Conservation (phyloP, 2,113 vertebrate genomes). For the Calonectris borealis region DNA sequence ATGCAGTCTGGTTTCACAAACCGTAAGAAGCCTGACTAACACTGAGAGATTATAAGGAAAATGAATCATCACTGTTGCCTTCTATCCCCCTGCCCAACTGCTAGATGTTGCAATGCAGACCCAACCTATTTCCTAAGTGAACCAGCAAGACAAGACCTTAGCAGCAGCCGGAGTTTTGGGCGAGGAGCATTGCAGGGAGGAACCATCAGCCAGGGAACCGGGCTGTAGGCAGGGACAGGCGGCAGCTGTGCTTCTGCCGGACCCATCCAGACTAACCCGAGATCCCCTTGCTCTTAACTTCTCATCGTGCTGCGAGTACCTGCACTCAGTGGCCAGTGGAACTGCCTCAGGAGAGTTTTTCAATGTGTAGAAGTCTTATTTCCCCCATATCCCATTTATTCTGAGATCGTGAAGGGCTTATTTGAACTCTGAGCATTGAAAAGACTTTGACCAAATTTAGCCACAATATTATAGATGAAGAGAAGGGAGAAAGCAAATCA, state of each 20-base stretch:
- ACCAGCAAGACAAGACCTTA: background rate
- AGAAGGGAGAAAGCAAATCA: background rate
- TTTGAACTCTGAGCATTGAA: background rate
- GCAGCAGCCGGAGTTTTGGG: background rate
- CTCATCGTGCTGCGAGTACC: background rate
- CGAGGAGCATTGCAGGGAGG: background rate
- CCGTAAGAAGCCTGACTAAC: conserved; percentile 4
- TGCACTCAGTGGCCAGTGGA: background rate
- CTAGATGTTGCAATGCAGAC: background rate
- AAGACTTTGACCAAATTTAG: background rate
- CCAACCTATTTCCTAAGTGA: background rate
- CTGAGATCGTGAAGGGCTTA: accelerated
- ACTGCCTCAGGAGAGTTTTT: background rate
- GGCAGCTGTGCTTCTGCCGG: background rate
- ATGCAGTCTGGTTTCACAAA: background rate
- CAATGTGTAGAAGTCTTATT: background rate
- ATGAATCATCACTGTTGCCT: background rate
- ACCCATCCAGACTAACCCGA: background rate
- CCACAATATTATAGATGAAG: background rate
- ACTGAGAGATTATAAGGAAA: background rate
- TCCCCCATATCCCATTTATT: background rate
- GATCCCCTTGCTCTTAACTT: background rate
- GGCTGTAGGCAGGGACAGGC: accelerated
- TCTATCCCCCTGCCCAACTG: background rate
- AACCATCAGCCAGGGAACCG: background rate